A percentile compares a stretch with the other conserved stretches of the same genome.
These are phyloP conservation scores for Leuciscus idus DNA, from an alignment of 2,113 vertebrate genomes.

Conservation along the genomic window DNA sequence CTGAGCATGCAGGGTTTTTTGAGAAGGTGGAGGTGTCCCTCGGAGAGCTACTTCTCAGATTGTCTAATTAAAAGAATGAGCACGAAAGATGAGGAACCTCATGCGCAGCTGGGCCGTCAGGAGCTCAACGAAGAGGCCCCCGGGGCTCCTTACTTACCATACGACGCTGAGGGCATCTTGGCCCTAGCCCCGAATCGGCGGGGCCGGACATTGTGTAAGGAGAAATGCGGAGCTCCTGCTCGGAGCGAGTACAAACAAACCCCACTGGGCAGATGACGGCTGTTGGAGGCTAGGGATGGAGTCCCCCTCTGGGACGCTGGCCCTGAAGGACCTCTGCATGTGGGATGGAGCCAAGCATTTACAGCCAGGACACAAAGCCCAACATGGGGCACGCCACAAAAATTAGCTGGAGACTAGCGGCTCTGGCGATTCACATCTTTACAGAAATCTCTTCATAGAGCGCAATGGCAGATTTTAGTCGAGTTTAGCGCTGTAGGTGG, in stretches of 20 bases:
- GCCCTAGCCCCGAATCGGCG: conserved; percentile 48
- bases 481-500: conserved; percentile 13
- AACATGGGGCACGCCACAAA: conserved; percentile 58
- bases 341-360: conserved; percentile 35
- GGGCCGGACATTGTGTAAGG: conserved; percentile 46
- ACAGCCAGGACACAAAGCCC: conserved; percentile 52
- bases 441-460: conserved; percentile 13
- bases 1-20: conserved; percentile 49
- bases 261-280: conserved; percentile 62
- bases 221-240: conserved; percentile 31
- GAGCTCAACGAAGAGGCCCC: conserved; percentile 26
- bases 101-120: conserved; percentile 53
- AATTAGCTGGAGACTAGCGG: conserved; percentile 40
- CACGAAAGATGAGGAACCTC: conserved; percentile 49
- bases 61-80: conserved; percentile 71
- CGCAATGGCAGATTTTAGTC: background rate
- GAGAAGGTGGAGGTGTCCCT: conserved; percentile 41
- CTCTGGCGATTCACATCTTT: conserved; percentile 20
- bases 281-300: conserved; percentile 43
- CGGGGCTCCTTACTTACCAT: conserved; percentile 12
- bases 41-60: conserved; percentile 63
- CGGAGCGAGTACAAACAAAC: conserved; percentile 44
- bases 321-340: conserved; percentile 48
- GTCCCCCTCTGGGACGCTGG: conserved; percentile 15
- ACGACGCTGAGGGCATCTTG: conserved; percentile 19